These are phyloP conservation scores for Mystacornis crossleyi DNA, from an alignment of 2,113 vertebrate genomes.

Conservation along the genomic window DNA sequence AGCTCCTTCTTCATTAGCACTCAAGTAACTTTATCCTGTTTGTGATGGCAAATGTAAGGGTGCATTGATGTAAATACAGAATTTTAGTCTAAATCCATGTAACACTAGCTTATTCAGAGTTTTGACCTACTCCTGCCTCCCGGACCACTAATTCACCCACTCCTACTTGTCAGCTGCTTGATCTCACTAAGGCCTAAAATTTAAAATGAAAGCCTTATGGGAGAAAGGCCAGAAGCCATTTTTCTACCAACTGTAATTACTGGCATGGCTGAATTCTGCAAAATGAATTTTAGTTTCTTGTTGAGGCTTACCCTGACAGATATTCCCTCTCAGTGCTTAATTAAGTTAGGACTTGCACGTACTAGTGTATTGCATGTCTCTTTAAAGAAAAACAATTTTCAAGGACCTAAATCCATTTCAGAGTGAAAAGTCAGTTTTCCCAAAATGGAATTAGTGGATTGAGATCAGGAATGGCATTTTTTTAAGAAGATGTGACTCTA, in stretches of 20 bases:
- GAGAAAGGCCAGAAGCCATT: neutral
- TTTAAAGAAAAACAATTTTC: neutral
- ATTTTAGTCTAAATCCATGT: neutral
- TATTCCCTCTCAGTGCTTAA: neutral
- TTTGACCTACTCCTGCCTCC: neutral
- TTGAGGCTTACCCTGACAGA: neutral
- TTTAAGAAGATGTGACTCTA: neutral
- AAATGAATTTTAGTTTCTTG: neutral
- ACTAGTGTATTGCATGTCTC: neutral
- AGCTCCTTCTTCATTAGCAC: neutral
- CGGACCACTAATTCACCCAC: neutral
- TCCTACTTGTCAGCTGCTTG: neutral
- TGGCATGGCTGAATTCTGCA: neutral
- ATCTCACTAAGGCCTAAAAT: neutral
- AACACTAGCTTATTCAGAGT: neutral
- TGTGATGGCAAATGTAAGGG: neutral
- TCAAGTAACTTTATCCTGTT: neutral
- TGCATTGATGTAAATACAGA: neutral
- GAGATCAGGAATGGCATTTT: neutral
- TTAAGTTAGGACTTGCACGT: neutral
- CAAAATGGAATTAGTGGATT: neutral
- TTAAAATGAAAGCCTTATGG: neutral
- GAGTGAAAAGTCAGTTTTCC: neutral
- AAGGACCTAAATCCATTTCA: neutral
- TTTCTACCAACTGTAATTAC: neutral